Conservation (phyloP, 2,113 vertebrate genomes). For the Rhadina sibilatrix region DNA sequence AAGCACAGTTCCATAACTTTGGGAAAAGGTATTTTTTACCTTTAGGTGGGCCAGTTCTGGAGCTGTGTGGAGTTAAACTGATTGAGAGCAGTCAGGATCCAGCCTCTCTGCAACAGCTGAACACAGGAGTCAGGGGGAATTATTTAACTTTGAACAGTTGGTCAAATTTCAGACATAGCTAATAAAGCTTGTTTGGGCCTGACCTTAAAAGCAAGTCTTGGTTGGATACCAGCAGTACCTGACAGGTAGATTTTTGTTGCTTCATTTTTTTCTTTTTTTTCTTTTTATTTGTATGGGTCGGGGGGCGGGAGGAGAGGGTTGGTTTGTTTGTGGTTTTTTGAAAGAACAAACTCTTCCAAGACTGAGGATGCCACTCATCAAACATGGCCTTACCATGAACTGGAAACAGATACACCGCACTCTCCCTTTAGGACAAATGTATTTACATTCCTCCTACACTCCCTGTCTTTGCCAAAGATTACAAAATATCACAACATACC, state of each 20-base stretch:
- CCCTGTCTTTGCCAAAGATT: background rate
- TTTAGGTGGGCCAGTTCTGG: background rate
- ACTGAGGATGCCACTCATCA: background rate
- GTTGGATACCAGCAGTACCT: background rate
- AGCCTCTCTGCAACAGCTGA: background rate
- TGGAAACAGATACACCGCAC: background rate
- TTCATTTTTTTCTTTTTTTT: background rate
- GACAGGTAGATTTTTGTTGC: background rate
- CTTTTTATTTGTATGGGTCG: background rate
- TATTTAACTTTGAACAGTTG: background rate
- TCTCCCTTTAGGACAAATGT: background rate
- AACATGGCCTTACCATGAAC: background rate
- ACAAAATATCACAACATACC: background rate
- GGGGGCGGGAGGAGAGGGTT: rapidly evolving
- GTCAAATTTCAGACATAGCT: background rate
- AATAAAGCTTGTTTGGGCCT: background rate
- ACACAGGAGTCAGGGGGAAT: background rate
- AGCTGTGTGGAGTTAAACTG: background rate
- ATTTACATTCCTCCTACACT: background rate
- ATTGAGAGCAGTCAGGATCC: background rate
- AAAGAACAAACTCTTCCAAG: background rate
- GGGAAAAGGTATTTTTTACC: background rate
- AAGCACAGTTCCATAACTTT: background rate
- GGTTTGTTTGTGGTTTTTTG: background rate
- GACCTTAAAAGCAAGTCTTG: background rate